Conservation (phyloP, 2,113 vertebrate species). For the Cairina moschata region DNA sequence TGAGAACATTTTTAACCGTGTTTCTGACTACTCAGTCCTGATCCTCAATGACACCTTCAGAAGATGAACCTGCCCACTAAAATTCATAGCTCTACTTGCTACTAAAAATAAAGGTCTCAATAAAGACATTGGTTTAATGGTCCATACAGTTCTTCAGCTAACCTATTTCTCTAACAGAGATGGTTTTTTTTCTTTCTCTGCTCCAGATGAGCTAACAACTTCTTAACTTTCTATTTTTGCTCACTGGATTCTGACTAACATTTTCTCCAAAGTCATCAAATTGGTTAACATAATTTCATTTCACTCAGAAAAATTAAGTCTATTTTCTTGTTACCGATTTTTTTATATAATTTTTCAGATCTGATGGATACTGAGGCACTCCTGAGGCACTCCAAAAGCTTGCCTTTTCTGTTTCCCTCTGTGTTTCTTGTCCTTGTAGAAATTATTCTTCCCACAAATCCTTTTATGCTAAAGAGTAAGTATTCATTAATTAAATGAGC, state of each 20-base stretch:
- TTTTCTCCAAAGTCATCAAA: background rate
- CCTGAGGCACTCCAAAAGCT: background rate
- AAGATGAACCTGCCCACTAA: background rate
- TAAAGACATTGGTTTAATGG: background rate
- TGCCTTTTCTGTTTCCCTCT: background rate
- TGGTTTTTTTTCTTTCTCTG: background rate
- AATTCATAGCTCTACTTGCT: background rate
- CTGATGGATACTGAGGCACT: background rate
- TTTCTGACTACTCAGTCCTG: background rate
- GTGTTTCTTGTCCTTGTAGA: background rate
- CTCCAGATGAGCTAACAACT: background rate
- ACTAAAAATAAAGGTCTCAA: background rate
- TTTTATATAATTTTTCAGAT: background rate
- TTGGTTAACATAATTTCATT: background rate
- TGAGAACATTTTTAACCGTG: background rate
- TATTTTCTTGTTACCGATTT: background rate
- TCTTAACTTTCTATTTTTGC: background rate
- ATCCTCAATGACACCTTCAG: background rate
- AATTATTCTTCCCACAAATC: background rate
- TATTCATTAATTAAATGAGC: background rate
- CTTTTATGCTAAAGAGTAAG: background rate
- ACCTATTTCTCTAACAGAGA: background rate
- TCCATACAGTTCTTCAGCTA: background rate
- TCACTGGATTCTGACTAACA: background rate
- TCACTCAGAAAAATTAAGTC: background rate